phyloP scores from a whole-genome alignment of 2,888 invertebrate species.

The Eurytoma adleriae region DNA sequence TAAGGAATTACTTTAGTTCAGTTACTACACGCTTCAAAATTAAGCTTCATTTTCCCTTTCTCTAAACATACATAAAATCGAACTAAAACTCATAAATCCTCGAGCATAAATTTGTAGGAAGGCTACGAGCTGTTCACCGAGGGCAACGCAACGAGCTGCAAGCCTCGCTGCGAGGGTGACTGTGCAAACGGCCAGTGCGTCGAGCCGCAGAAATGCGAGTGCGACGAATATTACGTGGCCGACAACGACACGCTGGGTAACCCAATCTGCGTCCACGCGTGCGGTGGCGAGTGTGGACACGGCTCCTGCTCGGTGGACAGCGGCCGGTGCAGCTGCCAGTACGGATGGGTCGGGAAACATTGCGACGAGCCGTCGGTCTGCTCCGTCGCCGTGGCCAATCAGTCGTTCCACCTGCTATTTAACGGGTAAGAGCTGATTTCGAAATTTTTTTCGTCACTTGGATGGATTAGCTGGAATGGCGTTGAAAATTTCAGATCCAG shows the following conservation, averaged over 20 bases:
- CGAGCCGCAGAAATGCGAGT: constrained; percentile 67
- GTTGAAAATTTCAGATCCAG: constrained; percentile 1
- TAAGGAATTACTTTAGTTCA: no score
- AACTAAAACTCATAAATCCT: no score
- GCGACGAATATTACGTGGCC: constrained; percentile 63
- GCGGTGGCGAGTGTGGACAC: constrained; percentile 53
- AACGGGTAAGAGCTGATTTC: constrained; percentile 44
- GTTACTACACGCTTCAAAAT: no score
- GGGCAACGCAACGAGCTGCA: constrained; percentile 76
- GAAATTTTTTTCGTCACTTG: background rate
- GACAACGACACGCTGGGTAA: constrained; percentile 51
- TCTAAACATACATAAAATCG: no score
- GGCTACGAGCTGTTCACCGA: constrained; percentile 67
- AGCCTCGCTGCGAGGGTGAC: constrained; percentile 78
- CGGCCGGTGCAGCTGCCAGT: constrained; percentile 59
- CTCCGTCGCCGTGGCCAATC: constrained; percentile 18
- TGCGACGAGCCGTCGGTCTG: constrained; percentile 63
- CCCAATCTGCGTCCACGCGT: constrained; percentile 47
- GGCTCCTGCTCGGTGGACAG: constrained; percentile 53
- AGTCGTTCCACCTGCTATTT: background rate
- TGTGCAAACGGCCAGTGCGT: constrained; percentile 77
- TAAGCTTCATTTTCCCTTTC: no score
- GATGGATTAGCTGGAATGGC: background rate
- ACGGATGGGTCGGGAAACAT: constrained; percentile 65
- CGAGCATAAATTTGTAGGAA: constrained; percentile 32